A percentile compares a stretch with the other conserved stretches of the same genome.
Evolutionary conservation across 2,113 vertebrate genomes (phyloP).

Genomic region (Euleptes europaea): DNA sequence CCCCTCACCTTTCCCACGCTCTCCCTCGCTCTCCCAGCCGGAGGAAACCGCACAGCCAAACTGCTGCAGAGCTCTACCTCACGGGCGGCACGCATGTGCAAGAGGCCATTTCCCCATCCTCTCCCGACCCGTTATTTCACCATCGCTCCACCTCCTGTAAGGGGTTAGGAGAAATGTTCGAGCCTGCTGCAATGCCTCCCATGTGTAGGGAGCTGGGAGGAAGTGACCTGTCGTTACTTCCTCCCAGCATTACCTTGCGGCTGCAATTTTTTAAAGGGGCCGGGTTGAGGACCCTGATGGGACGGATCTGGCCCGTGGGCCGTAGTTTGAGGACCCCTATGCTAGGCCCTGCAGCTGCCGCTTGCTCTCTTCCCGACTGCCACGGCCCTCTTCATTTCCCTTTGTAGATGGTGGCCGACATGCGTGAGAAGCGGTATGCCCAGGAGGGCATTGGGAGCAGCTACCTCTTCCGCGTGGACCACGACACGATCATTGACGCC

Average conservation of each 20-base stretch:
- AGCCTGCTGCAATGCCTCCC: not conserved
- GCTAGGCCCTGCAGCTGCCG: too few relatives aligned
- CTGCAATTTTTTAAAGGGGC: too few relatives aligned
- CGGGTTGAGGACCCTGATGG: too few relatives aligned
- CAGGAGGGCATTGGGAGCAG: slow-evolving; percentile 94
- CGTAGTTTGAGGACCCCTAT: too few relatives aligned
- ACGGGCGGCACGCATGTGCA: not conserved
- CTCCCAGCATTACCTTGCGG: too few relatives aligned
- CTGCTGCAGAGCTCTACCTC: slow-evolving; percentile 6
- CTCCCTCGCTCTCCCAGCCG: not conserved
- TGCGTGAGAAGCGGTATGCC: slow-evolving; percentile 90
- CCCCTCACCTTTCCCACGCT: slow-evolving; percentile 5
- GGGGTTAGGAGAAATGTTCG: not conserved
- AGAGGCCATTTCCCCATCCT: not conserved
- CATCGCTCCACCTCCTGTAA: not conserved
- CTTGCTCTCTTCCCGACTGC: not conserved
- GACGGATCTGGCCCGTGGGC: too few relatives aligned
- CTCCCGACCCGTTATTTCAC: not conserved
- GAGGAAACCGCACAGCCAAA: slow-evolving; percentile 1
- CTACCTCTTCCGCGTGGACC: slow-evolving; percentile 92
- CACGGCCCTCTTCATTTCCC: not conserved
- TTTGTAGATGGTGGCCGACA: slow-evolving; percentile 89
- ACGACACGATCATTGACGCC: slow-evolving; percentile 94
- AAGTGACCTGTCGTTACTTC: too few relatives aligned
- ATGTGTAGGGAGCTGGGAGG: too few relatives aligned